phyloP scores from a whole-genome alignment of 2,113 vertebrate species.

The Hymenochirus boettgeri region DNA sequence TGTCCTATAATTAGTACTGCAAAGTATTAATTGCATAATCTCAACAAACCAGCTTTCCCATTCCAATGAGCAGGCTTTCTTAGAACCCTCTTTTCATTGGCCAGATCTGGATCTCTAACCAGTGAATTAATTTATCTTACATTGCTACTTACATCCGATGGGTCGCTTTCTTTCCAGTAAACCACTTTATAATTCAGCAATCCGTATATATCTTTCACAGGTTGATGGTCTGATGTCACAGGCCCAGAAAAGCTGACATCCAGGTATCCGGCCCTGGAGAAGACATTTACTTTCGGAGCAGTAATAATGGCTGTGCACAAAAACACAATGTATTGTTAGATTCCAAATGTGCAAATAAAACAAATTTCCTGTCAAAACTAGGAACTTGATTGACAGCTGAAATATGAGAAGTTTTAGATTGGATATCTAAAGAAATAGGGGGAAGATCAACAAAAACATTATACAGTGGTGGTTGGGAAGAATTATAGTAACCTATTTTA shows the following conservation, averaged over 20 bases:
- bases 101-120: neutral
- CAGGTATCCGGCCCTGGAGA: constrained; percentile 49
- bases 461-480: too few species aligned
- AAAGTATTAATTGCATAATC: too few species aligned
- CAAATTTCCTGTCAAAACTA: too few species aligned
- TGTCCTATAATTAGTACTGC: too few species aligned
- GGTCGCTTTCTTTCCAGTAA: constrained; percentile 55
- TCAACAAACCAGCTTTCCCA: too few species aligned
- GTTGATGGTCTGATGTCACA: constrained; percentile 29
- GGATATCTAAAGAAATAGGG: too few species aligned
- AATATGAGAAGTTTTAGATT: too few species aligned
- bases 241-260: constrained; percentile 56
- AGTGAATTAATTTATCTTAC: neutral
- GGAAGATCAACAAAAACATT: too few species aligned
- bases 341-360: neutral
- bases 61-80: too few species aligned
- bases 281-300: constrained; percentile 52
- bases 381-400: too few species aligned
- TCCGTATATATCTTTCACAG: constrained; percentile 49
- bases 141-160: constrained; percentile 38
- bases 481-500: too few species aligned
- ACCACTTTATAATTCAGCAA: constrained; percentile 46
- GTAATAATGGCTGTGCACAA: constrained; percentile 51
- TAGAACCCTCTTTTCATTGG: too few species aligned
- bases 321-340: constrained; percentile 2